Percentiles rank a stretch among this genome's conserved stretches.
phyloP scores from a whole-genome alignment of 2,113 vertebrate genomes.

The Rana temporaria region DNA sequence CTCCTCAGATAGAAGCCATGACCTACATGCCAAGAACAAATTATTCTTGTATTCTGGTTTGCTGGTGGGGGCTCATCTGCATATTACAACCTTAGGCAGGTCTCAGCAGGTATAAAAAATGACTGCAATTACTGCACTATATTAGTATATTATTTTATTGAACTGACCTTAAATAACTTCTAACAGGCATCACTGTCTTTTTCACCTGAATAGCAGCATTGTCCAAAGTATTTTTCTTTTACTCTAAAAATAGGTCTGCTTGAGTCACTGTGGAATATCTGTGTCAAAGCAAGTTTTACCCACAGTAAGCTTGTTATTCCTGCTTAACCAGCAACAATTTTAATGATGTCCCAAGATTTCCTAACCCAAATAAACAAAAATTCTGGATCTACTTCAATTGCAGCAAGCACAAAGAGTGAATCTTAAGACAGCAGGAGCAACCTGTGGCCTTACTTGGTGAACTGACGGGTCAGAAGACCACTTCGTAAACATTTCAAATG shows the following conservation, averaged over 20 bases:
- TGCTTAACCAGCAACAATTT: conserved; percentile 15
- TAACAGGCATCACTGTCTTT: conserved; percentile 24
- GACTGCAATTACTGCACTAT: too few species aligned
- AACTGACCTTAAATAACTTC: conserved; percentile 20
- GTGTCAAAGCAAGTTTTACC: conserved; percentile 31
- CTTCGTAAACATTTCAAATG: background rate
- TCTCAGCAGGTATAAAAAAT: too few species aligned
- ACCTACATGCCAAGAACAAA: too few species aligned
- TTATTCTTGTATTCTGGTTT: too few species aligned
- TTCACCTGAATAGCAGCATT: conserved; percentile 29
- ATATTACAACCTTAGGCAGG: too few species aligned
- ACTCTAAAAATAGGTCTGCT: conserved; percentile 38
- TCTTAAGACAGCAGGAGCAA: conserved; percentile 20
- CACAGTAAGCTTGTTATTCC: conserved; percentile 51
- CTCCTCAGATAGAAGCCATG: too few species aligned
- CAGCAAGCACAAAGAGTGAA: conserved; percentile 1
- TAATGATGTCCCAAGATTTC: conserved; percentile 29
- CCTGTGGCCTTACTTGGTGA: background rate
- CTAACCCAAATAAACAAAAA: conserved; percentile 43
- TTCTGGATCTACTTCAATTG: conserved; percentile 18
- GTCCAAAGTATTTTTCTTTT: conserved; percentile 28
- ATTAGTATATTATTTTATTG: background rate
- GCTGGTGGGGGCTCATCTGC: too few species aligned
- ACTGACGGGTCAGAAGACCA: conserved; percentile 17
- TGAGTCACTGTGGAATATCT: conserved; percentile 43